phyloP scores from a whole-genome alignment of 2,113 vertebrate genomes.

The Podarcis muralis region DNA sequence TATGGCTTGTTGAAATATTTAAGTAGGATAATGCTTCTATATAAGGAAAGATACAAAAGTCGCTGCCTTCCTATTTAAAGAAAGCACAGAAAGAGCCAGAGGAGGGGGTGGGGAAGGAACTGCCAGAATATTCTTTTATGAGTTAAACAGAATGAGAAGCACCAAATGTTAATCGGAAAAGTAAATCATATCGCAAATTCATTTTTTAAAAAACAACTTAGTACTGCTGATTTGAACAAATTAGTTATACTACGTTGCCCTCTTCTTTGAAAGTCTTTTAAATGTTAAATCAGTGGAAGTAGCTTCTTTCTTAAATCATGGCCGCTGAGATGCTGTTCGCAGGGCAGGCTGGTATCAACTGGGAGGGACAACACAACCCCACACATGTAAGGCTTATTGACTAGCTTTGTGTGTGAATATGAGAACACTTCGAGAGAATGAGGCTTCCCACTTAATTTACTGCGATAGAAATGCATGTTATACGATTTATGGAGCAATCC shows the following conservation, averaged over 20 bases:
- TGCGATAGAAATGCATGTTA: too few relatives aligned
- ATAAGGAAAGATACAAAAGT: background rate
- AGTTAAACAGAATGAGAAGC: constrained; percentile 27
- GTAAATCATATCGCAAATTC: constrained; percentile 21
- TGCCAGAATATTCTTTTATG: constrained; percentile 7
- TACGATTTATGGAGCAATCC: too few relatives aligned
- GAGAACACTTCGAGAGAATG: too few relatives aligned
- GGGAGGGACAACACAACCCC: background rate
- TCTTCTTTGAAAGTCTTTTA: background rate
- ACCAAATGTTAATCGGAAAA: constrained; percentile 25
- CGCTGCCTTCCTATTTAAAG: constrained; percentile 21
- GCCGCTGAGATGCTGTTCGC: constrained; percentile 38
- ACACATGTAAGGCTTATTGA: background rate
- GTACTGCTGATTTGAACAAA: constrained; percentile 33
- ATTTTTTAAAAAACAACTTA: constrained; percentile 30
- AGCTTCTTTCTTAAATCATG: background rate
- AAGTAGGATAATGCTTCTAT: background rate
- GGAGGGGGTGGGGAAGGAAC: background rate
- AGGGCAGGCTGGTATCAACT: constrained; percentile 11
- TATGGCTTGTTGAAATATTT: background rate
- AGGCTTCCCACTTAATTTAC: too few relatives aligned
- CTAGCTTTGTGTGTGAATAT: too few relatives aligned
- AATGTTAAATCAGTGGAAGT: constrained; percentile 3
- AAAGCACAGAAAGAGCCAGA: constrained; percentile 16
- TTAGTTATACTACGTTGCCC: constrained; percentile 7